These are phyloP conservation scores for Pseudococcus jackbeardsleyi DNA, from an alignment of 2,888 invertebrate species.

Conservation along the genomic window DNA sequence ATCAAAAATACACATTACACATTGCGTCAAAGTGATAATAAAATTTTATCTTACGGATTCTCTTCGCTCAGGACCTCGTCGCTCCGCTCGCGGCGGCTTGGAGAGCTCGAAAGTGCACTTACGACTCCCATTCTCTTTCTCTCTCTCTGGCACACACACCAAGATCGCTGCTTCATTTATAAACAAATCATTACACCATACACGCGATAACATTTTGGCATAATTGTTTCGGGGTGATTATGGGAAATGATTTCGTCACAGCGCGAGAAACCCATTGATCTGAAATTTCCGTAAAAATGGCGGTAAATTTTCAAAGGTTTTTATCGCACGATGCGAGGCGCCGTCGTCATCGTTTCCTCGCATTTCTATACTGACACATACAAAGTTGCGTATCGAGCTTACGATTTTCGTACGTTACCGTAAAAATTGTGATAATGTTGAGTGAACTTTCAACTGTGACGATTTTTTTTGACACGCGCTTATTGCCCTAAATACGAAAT, in stretches of 20 bases:
- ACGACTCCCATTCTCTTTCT: background rate
- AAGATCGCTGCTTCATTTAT: background rate
- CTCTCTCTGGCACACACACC: background rate
- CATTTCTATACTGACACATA: too few relatives aligned
- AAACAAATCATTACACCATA: conserved; percentile 28
- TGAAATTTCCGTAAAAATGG: conserved; percentile 1
- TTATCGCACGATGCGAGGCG: background rate
- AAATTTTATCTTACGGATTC: conserved; percentile 43
- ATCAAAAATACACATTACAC: conserved; percentile 51
- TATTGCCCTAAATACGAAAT: too few relatives aligned
- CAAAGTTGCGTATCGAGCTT: too few relatives aligned
- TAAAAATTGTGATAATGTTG: too few relatives aligned
- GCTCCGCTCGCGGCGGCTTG: background rate
- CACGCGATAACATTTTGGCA: conserved; percentile 33
- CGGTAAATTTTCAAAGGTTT: background rate
- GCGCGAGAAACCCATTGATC: conserved; percentile 29
- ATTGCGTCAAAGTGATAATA: conserved; percentile 53
- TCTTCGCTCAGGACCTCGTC: background rate
- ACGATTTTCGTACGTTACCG: too few relatives aligned
- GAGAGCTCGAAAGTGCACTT: conserved; percentile 1
- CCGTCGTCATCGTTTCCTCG: background rate
- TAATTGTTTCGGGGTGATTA: conserved; percentile 24
- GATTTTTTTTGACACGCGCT: too few relatives aligned
- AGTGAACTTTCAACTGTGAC: too few relatives aligned
- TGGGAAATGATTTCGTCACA: conserved; percentile 6